Evolutionary conservation across 1,140 invertebrate species (phyloP), one percentile per base, ranked within the genome.

Genomic region (Caenorhabditis inopinata): DNA sequence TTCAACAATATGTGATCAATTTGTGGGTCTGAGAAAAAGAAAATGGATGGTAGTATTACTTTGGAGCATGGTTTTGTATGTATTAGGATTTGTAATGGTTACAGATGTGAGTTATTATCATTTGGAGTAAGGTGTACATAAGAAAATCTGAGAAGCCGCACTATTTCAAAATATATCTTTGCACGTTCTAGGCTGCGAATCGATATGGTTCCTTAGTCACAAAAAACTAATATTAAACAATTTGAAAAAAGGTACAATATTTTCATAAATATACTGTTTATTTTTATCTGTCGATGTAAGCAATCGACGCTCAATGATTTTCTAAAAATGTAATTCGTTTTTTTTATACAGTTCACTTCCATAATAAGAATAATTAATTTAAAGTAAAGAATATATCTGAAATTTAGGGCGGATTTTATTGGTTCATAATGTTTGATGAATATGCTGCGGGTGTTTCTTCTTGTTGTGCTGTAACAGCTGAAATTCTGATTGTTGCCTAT

Each of bases 391-490:
- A 53, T 6, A n/a, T 27, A 6, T 53, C 11, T 18, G 9, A 27
- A 42, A 12, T 68, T 46, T 23, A 79, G 78, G 78, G 51, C 12
- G 78, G 78, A 3, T 79, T 73, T 27, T 79, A 75, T 18, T 79
- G 78, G 78, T 79, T 79, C 46, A 53, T 38, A 7, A 46, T 79
- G 29, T 74, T 74, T 21, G 78, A 73, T 23, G 58, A 74, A n/a
- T 68, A 68, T 12, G 58, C 58, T 21, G 58, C 58, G 18, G 58
- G 58, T 38, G 58, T 68, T 11, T 68, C 58, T 11, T 68, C 58
- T 11, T 68, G 58, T 7, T 68, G 58, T 68, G 58, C 58, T 11
- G 58, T 68, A 2, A 68, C 58, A 9, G 58, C 58, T 38, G 58
- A 68, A 21, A 18, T 68, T 42, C 32, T 68, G 1, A 35, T 68